Conservation (phyloP, 2,113 vertebrate genomes). For the Muntiacus muntjak region DNA sequence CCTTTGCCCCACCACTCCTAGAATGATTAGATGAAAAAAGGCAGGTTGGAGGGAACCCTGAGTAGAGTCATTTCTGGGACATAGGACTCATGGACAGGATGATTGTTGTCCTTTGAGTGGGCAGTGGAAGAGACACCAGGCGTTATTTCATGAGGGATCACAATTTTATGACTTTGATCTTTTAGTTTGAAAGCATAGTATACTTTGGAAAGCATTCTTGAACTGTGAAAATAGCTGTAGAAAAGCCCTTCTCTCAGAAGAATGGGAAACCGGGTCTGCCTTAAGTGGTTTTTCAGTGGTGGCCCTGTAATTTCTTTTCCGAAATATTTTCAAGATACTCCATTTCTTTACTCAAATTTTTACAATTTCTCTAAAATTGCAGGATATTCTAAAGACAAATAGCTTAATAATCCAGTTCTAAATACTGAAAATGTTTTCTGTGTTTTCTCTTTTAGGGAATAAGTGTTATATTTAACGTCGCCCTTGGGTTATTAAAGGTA, state of each 20-base stretch:
- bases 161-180: neutral
- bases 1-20: neutral
- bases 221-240: neutral
- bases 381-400: neutral
- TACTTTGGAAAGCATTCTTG: neutral
- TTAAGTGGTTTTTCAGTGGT: neutral
- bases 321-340: neutral
- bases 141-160: neutral
- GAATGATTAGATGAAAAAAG: neutral
- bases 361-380: neutral
- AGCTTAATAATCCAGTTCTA: neutral
- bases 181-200: neutral
- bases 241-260: neutral
- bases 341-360: neutral
- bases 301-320: neutral
- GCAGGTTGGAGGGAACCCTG: neutral
- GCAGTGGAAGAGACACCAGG: neutral
- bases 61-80: neutral
- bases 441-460: conserved; percentile 88
- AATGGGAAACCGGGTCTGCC: neutral
- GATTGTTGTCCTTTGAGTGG: neutral
- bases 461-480: conserved; percentile 99
- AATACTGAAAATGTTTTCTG: conserved; percentile 47
- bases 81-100: neutral
- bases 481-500: conserved; percentile 96